These are phyloP conservation scores for Caenorhabditis sinica DNA, from an alignment of 2,888 invertebrate genomes.

Conservation along the genomic window DNA sequence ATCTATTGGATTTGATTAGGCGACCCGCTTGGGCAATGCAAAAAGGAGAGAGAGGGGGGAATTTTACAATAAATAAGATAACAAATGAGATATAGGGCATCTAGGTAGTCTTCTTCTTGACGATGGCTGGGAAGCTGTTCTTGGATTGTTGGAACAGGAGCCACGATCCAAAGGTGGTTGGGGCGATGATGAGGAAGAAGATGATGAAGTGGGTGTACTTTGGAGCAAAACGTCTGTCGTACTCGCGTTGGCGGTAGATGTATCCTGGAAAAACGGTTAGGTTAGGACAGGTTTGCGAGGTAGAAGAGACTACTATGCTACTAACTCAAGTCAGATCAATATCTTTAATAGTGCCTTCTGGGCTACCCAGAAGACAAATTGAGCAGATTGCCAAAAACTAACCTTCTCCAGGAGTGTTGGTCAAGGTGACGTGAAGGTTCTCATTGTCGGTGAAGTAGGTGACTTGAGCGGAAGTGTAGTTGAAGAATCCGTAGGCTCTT, in stretches of 20 bases:
- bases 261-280: constrained; percentile 70
- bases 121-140: constrained; percentile 45
- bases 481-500: constrained; percentile 94
- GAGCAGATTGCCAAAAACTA: constrained; percentile 84
- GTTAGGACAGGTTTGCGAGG: too few species aligned
- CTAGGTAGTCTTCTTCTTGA: constrained; percentile 51
- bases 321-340: too few species aligned
- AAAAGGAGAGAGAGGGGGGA: neutral
- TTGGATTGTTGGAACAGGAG: constrained; percentile 65
- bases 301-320: too few species aligned
- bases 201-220: constrained; percentile 93
- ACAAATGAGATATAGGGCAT: neutral
- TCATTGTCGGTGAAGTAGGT: constrained; percentile 91
- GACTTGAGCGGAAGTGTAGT: constrained; percentile 92
- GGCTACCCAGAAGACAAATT: too few species aligned
- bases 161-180: constrained; percentile 86
- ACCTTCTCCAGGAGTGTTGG: constrained; percentile 96
- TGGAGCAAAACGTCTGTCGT: constrained; percentile 84
- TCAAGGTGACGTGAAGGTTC: constrained; percentile 86
- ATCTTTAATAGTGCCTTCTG: too few species aligned
- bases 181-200: constrained; percentile 94
- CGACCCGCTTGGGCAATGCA: constrained; percentile 44
- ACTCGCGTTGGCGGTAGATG: constrained; percentile 82
- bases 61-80: constrained; percentile 19
- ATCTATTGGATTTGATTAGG: neutral